phyloP scores from a whole-genome alignment of 2,888 invertebrate species.

The Noctua janthina region DNA sequence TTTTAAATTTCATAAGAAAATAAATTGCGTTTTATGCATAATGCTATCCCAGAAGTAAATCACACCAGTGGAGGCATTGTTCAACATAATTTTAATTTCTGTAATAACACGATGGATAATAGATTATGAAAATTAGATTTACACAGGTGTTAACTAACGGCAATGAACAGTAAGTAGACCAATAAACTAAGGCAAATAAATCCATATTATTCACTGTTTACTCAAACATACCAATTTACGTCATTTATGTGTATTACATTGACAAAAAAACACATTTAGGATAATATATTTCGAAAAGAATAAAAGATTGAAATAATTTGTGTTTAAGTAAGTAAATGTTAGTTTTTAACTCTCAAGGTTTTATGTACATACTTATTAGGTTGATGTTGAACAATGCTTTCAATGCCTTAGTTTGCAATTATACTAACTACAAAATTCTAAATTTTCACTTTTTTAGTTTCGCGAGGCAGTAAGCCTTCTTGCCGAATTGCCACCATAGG shows the following conservation, averaged over 20 bases:
- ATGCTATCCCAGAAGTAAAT: background rate
- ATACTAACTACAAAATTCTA: background rate
- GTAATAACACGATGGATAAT: background rate
- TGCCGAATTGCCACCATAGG: no score
- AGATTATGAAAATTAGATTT: background rate
- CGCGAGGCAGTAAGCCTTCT: no score
- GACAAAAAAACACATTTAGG: background rate
- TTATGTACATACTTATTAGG: background rate
- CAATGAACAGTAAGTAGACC: constrained; percentile 15
- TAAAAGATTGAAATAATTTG: no score
- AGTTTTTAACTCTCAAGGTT: no score
- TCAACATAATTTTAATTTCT: background rate
- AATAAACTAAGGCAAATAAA: background rate
- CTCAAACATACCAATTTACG: background rate
- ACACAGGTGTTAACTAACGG: constrained; percentile 17
- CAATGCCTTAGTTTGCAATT: background rate
- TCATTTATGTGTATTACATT: background rate
- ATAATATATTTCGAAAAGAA: background rate
- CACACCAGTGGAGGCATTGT: background rate
- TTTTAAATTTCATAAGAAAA: background rate
- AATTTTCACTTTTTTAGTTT: background rate
- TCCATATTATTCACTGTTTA: background rate
- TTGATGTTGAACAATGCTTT: no score
- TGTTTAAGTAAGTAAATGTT: no score
- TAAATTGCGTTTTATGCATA: background rate